Conservation (phyloP, 2,888 invertebrate species). For the Pantelozetes paolii region DNA sequence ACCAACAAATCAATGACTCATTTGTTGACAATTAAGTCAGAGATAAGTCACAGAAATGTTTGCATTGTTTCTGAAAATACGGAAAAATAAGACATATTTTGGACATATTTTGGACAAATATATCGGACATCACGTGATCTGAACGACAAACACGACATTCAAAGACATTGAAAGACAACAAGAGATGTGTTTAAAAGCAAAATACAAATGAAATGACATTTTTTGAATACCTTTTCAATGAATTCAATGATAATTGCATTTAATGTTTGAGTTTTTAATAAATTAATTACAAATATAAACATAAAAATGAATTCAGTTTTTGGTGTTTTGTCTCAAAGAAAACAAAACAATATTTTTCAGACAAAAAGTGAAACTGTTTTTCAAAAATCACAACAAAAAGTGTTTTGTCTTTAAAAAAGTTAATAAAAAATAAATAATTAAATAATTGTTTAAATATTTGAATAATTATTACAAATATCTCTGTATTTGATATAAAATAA, state of each 20-base stretch:
- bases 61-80: background rate
- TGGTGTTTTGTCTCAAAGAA: background rate
- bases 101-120: background rate
- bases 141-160: too few relatives aligned
- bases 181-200: too few relatives aligned
- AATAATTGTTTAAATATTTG: too few relatives aligned
- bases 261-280: background rate
- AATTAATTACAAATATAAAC: background rate
- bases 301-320: constrained; percentile 3
- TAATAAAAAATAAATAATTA: too few relatives aligned
- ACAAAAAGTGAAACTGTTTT: too few relatives aligned
- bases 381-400: too few relatives aligned
- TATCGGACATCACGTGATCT: constrained; percentile 7
- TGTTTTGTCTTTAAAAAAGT: too few relatives aligned
- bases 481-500: too few relatives aligned
- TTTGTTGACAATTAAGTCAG: background rate
- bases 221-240: constrained; percentile 9
- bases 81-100: background rate
- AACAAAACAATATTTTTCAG: background rate
- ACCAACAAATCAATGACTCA: constrained; percentile 12
- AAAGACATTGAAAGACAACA: too few relatives aligned
- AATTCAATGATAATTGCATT: constrained; percentile 25
- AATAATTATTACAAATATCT: too few relatives aligned
- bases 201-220: too few relatives aligned
- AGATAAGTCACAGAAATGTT: background rate